phyloP scores from a whole-genome alignment of 2,113 vertebrate genomes.

The Scortum barcoo region DNA sequence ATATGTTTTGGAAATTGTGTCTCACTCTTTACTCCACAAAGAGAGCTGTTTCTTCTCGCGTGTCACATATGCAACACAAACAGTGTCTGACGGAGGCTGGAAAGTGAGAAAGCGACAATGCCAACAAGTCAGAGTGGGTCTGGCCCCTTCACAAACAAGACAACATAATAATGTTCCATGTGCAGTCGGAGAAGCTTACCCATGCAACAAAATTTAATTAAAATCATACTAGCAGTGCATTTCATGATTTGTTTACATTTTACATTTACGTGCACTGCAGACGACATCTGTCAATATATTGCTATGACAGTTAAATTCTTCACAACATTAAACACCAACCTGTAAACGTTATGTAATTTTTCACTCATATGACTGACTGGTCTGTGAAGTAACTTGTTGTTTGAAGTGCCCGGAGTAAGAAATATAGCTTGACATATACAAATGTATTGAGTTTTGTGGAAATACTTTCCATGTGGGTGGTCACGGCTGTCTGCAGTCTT shows the following conservation, averaged over 20 bases:
- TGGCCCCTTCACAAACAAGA: constrained; percentile 38
- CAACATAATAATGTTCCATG: constrained; percentile 38
- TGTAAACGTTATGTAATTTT: constrained; percentile 10
- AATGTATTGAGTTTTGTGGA: background rate
- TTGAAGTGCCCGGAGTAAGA: background rate
- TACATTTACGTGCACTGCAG: constrained; percentile 4
- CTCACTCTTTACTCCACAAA: constrained; percentile 67
- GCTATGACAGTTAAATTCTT: background rate
- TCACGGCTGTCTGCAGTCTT: background rate
- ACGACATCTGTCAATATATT: constrained; percentile 13
- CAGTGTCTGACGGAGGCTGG: constrained; percentile 54
- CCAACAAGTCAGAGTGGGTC: constrained; percentile 37
- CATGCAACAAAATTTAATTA: background rate
- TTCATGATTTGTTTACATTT: constrained; percentile 34
- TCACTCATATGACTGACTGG: background rate
- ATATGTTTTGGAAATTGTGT: constrained; percentile 75
- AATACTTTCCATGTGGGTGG: background rate
- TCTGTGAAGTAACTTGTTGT: background rate
- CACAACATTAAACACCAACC: background rate
- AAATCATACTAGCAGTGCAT: constrained; percentile 16
- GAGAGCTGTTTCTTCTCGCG: constrained; percentile 48
- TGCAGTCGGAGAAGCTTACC: constrained; percentile 13
- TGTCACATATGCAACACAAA: constrained; percentile 58
- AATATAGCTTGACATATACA: constrained; percentile 1
- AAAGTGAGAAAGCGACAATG: constrained; percentile 61